phyloP scores from a whole-genome alignment of 2,888 invertebrate species.

The Mimachlamys varia region DNA sequence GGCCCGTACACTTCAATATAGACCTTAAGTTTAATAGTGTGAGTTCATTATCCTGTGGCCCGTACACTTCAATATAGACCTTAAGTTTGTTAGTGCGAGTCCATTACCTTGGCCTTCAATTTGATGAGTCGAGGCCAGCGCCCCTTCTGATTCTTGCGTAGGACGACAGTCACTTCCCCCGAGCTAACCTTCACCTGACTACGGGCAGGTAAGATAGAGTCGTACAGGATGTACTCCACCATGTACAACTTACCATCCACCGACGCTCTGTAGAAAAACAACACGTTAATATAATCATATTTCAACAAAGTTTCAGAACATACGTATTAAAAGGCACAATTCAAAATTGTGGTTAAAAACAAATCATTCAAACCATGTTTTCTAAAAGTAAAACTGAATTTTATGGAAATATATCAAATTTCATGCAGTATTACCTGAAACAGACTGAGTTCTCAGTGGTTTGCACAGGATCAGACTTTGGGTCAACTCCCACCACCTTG shows the following conservation, averaged over 20 bases:
- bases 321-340: too few relatives aligned
- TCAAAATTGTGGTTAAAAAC: too few relatives aligned
- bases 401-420: too few relatives aligned
- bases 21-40: too few relatives aligned
- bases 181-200: constrained; percentile 60
- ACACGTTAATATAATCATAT: background rate
- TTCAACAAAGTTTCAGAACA: too few relatives aligned
- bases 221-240: constrained; percentile 69
- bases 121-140: constrained; percentile 69
- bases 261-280: constrained; percentile 57
- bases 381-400: too few relatives aligned
- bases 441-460: constrained; percentile 52
- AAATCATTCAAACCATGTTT: too few relatives aligned
- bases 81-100: background rate
- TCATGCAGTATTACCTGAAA: constrained; percentile 52
- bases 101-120: constrained; percentile 71
- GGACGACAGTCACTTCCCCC: constrained; percentile 64
- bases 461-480: constrained; percentile 52
- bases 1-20: too few relatives aligned
- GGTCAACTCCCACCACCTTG: constrained; percentile 60
- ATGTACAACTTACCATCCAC: constrained; percentile 60
- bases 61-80: background rate
- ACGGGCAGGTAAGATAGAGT: constrained; percentile 60
- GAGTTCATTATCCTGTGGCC: too few relatives aligned
- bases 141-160: constrained; percentile 69